Evolutionary conservation across 1,140 invertebrate genomes (phyloP), one percentile per base, ranked within the genome.

Genomic region (Agrypnia vestita): DNA sequence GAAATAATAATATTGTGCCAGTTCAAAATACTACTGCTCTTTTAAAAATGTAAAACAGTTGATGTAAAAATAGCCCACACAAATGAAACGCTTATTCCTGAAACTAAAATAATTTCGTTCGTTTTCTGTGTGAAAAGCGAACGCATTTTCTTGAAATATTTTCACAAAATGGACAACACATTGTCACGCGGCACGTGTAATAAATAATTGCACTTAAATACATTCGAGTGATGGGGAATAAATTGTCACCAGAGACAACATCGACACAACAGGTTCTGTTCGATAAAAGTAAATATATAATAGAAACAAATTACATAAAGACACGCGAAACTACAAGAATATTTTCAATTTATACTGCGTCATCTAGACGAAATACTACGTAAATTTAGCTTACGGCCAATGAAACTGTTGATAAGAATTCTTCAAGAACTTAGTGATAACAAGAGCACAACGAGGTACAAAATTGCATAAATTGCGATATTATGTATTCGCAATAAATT

Each of bases 131-230:
- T 6, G 67, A 71, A 71, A 47, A 71, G 67, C 25, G 25, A 35
- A 35, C 25, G 25, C 46, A 71, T 71, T 71, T 71, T 71, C 67
- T 71, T 51, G 21, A 71, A 71, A 71, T 71, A 71, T 71, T 71
- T 71, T 19, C 44, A 71, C 46, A 71, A 71, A 53, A 71, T 71
- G 67, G 67, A 71, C 62, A 67, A 43, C 15, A 67, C 35, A 35
- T 71, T 49, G 51, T 71, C 44, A 71, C 17, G n/a, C 46, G 67
- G 47, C 67, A 71, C 67, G 67, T 71, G 67, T 15, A 25, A 13
- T 64, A 51, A 62, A 71, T 49, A 17, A 51, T 71, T 71, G 19
- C 46, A 71, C 8, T 64, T 17, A 43, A 21, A 62, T 13, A 7
- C 17, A 56, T 13, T 35, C 4, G 10, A 67, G 62, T 43, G 21